A percentile compares a stretch with the other conserved stretches of the same genome.
Evolutionary conservation across 2,888 invertebrate species (phyloP).

Genomic region (Aleiodes leptofemur): DNA sequence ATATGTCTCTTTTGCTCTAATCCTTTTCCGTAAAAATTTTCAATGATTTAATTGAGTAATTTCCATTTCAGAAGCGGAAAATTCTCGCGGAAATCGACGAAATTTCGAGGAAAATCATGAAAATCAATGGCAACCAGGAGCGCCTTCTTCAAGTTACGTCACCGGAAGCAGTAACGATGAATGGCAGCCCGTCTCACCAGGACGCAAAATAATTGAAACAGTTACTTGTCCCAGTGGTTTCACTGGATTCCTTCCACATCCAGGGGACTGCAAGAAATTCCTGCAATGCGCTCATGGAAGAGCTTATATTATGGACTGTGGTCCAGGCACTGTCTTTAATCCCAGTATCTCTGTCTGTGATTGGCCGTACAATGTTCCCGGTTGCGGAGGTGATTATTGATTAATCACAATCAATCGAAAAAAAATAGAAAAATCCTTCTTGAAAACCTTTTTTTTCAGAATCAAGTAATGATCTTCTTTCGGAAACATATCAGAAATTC

Average conservation of each 20-base stretch:
- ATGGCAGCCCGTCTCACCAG: slow-evolving; percentile 18
- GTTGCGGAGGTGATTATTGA: slow-evolving; percentile 54
- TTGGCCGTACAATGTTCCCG: slow-evolving; percentile 73
- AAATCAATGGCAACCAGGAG: slow-evolving; percentile 12
- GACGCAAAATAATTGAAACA: slow-evolving; percentile 42
- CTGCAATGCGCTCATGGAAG: slow-evolving; percentile 72
- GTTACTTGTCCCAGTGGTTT: slow-evolving; percentile 60
- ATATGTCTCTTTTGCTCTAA: too few species aligned
- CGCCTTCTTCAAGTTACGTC: slow-evolving; percentile 33
- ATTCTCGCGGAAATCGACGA: slow-evolving; percentile 41
- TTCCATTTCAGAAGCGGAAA: not conserved
- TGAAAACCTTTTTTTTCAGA: too few species aligned
- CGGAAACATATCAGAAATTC: too few species aligned
- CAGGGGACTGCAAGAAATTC: slow-evolving; percentile 73
- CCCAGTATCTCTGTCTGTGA: slow-evolving; percentile 71
- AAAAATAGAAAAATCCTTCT: too few species aligned
- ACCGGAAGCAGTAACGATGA: not conserved
- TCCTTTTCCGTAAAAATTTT: too few species aligned
- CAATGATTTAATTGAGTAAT: not conserved
- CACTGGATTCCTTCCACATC: slow-evolving; percentile 73
- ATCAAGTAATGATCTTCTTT: too few species aligned
- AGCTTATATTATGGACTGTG: slow-evolving; percentile 73
- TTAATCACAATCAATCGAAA: too few species aligned
- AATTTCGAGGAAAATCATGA: slow-evolving; percentile 31
- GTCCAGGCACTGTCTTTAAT: slow-evolving; percentile 75